Conservation (phyloP, 1,140 invertebrate species). For the Drepana arcuata region DNA sequence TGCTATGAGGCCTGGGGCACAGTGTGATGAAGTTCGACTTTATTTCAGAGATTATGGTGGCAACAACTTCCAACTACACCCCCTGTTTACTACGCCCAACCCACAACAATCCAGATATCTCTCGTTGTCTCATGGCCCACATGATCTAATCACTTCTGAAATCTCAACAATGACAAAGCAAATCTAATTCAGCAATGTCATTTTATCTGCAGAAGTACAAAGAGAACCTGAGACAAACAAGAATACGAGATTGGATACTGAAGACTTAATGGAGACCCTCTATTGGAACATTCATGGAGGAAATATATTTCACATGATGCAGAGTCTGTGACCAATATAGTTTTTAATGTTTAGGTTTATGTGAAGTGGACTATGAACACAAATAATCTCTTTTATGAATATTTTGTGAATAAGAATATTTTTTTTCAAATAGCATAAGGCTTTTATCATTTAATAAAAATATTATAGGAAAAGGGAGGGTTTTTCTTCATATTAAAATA, state of each 20-base stretch:
- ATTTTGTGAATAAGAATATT: conserved; percentile 15
- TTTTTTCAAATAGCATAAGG: conserved; percentile 26
- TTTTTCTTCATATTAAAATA: conserved; percentile 40
- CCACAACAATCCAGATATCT: conserved; percentile 73
- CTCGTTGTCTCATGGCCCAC: conserved; percentile 73
- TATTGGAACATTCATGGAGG: conserved; percentile 71
- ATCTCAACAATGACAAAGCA: conserved; percentile 24
- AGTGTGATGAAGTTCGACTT: conserved; percentile 64
- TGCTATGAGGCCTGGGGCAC: conserved; percentile 25
- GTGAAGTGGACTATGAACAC: conserved; percentile 31
- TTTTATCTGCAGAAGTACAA: conserved; percentile 70
- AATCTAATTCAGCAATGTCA: conserved; percentile 52
- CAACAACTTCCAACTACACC: conserved; percentile 53
- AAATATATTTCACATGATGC: conserved; percentile 60
- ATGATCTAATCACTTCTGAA: conserved; percentile 62
- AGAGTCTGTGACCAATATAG: conserved; percentile 35
- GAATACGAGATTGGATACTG: conserved; percentile 39
- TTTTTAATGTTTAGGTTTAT: conserved; percentile 22
- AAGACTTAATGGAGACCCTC: conserved; percentile 62
- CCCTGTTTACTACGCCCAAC: conserved; percentile 65
- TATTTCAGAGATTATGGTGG: conserved; percentile 70
- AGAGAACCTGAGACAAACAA: conserved; percentile 63
- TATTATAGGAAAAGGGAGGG: conserved; percentile 43
- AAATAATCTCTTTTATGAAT: conserved; percentile 22
- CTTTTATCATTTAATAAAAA: conserved; percentile 48